Evolutionary conservation across 2,888 invertebrate genomes (phyloP), one percentile per base, ranked within the genome.

Genomic region (Diachrysia chrysitis): DNA sequence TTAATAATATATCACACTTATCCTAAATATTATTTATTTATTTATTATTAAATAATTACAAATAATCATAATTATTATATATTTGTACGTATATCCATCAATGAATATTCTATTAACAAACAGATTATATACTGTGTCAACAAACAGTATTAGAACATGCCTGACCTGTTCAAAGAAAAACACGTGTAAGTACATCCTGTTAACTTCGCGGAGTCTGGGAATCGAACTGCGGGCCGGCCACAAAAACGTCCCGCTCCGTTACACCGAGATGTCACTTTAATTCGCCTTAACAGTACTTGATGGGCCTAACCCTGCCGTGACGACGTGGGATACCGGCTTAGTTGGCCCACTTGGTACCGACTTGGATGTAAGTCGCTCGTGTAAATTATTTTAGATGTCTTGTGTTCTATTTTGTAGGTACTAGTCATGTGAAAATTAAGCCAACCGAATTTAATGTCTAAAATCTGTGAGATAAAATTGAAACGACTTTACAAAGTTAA

Each of bases 261-360:
- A 87, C 83, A 78, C 72, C 80, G 84, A 85, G 86, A 90, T 89
- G 91, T 90, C 90, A 89, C 89, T 90, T 89, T 92, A 90, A 91
- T 92, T 90, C 89, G 78, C 86, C 81, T 82, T 92, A 92, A 92
- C 91, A 89, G 92, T 90, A 91, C 90, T 88, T 89, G 89, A 90
- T 88, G 86, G 85, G 85, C 80, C 78, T 83, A 82, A 82, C 79
- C 80, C 82, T 80, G 73, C 63, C 63, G 63, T 71, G 69, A 42
- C 80, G 77, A 76, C 80, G 81, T 81, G 83, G 79, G 82, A 82
- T 79, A 81, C 81, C 70, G 63, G 62, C 68, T 58, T 62, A 58
- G 32, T 58, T 61, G 73, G 62, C 77, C 78, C 56, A 79, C 58
- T 77, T 73, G 53, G 19, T 25, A 32, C 53, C 54, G 23, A 32